Evolutionary conservation across 64 coral and sea anemone genomes (phyloP).

Genomic region (Stylophora pistillata): DNA sequence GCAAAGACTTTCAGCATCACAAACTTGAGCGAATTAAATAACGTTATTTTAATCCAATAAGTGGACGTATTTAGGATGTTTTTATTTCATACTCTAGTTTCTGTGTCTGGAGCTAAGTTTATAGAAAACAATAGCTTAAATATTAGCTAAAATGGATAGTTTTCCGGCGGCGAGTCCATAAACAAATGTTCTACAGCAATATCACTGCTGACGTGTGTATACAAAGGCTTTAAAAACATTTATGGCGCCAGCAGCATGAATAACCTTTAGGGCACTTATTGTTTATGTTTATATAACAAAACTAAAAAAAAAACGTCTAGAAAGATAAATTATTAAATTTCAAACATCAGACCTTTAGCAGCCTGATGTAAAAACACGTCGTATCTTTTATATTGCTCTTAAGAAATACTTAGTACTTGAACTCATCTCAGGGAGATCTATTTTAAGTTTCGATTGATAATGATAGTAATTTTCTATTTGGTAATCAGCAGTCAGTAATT

Average conservation of each 20-base stretch:
- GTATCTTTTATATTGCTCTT: not conserved
- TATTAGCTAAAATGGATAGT: not conserved
- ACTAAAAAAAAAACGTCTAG: not conserved
- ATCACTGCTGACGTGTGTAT: not conserved
- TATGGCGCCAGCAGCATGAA: not conserved
- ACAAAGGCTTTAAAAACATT: not conserved
- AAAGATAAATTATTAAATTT: not conserved
- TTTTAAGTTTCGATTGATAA: no score
- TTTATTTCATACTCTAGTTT: not conserved
- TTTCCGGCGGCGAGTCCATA: not conserved
- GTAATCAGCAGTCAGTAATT: no score
- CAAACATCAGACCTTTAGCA: not conserved
- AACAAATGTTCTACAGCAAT: not conserved
- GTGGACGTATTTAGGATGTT: not conserved
- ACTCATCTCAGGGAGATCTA: no score
- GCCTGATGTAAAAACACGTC: not conserved
- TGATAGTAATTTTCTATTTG: no score
- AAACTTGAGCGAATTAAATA: conserved; percentile 3
- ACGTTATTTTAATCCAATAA: not conserved
- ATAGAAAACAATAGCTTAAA: not conserved
- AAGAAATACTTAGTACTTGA: not conserved
- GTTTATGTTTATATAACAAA: not conserved
- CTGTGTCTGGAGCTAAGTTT: not conserved
- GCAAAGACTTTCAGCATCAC: not conserved
- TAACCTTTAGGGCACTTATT: not conserved